Percentiles rank a stretch among this genome's conserved stretches.
Evolutionary conservation across 2,888 invertebrate species (phyloP).

Genomic region (Hanleya hanleyi): DNA sequence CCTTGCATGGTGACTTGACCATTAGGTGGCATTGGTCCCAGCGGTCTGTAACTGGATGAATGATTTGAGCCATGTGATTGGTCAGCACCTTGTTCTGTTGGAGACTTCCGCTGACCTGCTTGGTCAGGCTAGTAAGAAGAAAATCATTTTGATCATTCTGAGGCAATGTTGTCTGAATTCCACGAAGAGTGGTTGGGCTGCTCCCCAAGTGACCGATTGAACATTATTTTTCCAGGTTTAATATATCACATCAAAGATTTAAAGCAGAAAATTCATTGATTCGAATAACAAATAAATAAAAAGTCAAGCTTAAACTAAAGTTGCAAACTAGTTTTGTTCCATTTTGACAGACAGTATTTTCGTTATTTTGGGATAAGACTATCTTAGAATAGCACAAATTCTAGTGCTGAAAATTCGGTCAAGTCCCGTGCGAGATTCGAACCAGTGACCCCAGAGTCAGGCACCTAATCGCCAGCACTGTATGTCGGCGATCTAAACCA

Average conservation of each 20-base stretch:
- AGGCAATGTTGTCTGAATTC: not conserved
- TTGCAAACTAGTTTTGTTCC: not conserved
- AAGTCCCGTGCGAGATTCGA: no score
- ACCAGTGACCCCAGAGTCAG: no score
- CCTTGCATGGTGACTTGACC: not conserved
- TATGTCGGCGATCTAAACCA: no score
- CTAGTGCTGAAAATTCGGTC: no score
- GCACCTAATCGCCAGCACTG: no score
- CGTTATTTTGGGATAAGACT: no score
- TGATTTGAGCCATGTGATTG: slow-evolving; percentile 10
- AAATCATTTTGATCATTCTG: not conserved
- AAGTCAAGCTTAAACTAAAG: not conserved
- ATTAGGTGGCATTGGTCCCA: not conserved
- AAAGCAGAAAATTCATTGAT: not conserved
- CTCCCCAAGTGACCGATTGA: no score
- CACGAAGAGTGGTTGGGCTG: no score
- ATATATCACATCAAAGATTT: not conserved
- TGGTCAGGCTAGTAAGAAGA: not conserved
- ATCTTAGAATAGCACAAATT: no score
- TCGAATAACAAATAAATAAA: not conserved
- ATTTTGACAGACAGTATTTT: no score
- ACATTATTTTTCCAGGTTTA: no score
- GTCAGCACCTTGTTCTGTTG: slow-evolving; percentile 42
- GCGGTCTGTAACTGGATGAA: not conserved
- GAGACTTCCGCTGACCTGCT: slow-evolving; percentile 47